A percentile compares a stretch with the other conserved stretches of the same genome.
phyloP scores from a whole-genome alignment of 2,797 vertebrate species.

The Gallinago solitaria region DNA sequence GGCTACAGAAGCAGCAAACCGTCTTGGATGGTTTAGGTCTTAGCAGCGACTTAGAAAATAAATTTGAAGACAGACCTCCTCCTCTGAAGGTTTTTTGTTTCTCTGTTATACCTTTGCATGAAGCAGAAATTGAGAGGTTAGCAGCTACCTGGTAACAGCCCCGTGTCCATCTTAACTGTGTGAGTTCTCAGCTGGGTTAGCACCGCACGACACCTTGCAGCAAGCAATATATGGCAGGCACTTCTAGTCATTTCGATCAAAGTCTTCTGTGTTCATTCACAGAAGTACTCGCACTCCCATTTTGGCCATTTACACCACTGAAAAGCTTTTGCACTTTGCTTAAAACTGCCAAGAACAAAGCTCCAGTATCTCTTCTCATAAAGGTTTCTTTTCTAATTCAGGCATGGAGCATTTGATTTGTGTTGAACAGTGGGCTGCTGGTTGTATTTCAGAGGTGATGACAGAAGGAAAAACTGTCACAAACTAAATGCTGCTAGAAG shows the following conservation, averaged over 20 bases:
- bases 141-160: background rate
- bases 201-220: background rate
- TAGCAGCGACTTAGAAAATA: background rate
- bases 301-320: background rate
- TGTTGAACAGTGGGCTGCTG: background rate
- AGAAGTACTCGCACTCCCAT: background rate
- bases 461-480: background rate
- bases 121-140: background rate
- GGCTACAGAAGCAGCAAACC: background rate
- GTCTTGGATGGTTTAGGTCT: background rate
- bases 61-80: background rate
- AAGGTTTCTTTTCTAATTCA: background rate
- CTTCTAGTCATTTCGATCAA: background rate
- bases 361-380: background rate
- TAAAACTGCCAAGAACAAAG: background rate
- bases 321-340: background rate
- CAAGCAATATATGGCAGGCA: background rate
- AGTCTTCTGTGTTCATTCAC: background rate
- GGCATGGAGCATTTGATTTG: background rate
- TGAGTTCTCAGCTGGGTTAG: background rate
- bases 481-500: background rate
- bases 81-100: background rate
- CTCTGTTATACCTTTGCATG: background rate
- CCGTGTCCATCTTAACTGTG: rapidly evolving
- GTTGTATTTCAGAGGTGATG: background rate